phyloP scores from a whole-genome alignment of 1,140 invertebrate species.

The Drosophila triauraria region DNA sequence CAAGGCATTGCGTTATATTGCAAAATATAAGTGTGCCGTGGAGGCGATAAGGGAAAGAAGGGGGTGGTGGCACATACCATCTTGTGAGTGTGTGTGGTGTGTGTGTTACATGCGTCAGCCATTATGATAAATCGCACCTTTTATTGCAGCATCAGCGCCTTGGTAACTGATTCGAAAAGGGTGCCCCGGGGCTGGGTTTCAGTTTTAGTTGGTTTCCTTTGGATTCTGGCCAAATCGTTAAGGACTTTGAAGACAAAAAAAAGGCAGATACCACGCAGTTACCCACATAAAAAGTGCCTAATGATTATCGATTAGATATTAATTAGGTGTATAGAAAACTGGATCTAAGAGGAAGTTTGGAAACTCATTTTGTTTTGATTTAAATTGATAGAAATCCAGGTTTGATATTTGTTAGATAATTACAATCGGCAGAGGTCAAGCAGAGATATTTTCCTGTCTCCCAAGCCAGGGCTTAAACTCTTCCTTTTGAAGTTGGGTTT shows the following conservation, averaged over 20 bases:
- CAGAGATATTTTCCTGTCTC: no score
- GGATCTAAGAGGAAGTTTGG: not conserved
- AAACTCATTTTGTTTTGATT: not conserved
- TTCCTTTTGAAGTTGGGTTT: no score
- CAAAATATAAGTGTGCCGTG: conserved; percentile 61
- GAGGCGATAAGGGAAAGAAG: not conserved
- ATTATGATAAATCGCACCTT: conserved; percentile 83
- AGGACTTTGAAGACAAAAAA: conserved; percentile 49
- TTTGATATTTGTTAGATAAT: no score
- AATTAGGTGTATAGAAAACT: conserved; percentile 8
- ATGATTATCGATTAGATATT: conserved; percentile 13
- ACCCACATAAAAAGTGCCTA: not conserved
- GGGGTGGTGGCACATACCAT: conserved; percentile 16
- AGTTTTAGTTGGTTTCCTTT: conserved; percentile 23
- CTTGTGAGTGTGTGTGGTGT: conserved; percentile 5
- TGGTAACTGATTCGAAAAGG: conserved; percentile 80
- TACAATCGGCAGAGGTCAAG: no score
- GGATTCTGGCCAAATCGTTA: conserved; percentile 40
- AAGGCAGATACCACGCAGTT: conserved; percentile 17
- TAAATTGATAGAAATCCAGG: not conserved
- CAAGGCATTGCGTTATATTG: conserved; percentile 69
- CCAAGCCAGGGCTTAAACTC: no score
- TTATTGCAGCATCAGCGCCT: conserved; percentile 82
- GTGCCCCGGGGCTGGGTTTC: conserved; percentile 21
- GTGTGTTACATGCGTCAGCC: conserved; percentile 53